Conservation (phyloP, 1,140 invertebrate genomes). For the Heliconius eleuchia region DNA sequence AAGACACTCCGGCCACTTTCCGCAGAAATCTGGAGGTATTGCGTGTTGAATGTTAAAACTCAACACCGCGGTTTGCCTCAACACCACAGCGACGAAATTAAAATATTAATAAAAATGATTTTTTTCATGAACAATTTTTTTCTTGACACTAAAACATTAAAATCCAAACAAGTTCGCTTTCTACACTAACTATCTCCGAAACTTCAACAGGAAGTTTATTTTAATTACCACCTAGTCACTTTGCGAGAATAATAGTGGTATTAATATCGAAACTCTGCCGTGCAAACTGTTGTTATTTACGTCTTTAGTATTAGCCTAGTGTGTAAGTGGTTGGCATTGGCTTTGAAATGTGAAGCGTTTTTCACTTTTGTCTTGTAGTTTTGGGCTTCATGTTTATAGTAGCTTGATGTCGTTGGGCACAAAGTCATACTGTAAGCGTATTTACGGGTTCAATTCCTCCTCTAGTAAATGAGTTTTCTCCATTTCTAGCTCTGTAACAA, state of each 20-base stretch:
- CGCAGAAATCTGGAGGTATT: not conserved
- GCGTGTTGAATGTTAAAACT: no score
- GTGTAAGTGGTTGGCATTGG: conserved; percentile 5
- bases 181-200: not conserved
- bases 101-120: not conserved
- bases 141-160: not conserved
- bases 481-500: no score
- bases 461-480: no score
- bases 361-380: no score
- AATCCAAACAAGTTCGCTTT: conserved; percentile 20
- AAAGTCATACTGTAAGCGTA: no score
- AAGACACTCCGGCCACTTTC: not conserved
- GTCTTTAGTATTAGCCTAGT: conserved; percentile 14
- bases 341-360: no score
- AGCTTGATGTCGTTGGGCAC: no score
- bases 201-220: conserved; percentile 20
- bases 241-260: conserved; percentile 7
- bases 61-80: not conserved
- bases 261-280: conserved; percentile 10
- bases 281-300: conserved; percentile 30
- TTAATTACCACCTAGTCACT: conserved; percentile 19
- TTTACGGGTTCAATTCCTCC: no score
- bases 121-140: not conserved
- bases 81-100: not conserved
- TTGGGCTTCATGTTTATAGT: no score